phyloP scores from a whole-genome alignment of 2,113 vertebrate species.

The Reinhardtius hippoglossoides region DNA sequence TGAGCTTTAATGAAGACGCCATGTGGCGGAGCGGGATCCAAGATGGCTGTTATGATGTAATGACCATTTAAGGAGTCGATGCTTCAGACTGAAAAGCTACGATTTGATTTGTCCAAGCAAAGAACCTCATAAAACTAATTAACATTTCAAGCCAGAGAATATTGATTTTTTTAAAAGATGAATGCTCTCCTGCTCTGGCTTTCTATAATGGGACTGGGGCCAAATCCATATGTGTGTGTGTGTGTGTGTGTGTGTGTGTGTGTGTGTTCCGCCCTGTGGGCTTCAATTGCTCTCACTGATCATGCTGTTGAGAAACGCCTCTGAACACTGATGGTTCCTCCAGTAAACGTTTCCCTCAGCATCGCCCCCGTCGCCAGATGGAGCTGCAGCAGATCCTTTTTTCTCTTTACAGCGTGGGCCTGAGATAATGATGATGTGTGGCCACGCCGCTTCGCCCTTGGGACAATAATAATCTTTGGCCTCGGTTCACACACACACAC shows the following conservation, averaged over 20 bases:
- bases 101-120: no score
- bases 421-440: constrained; percentile 71
- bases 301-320: no score
- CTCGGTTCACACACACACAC: constrained; percentile 8
- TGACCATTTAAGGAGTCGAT: constrained; percentile 28
- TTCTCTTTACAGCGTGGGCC: constrained; percentile 35
- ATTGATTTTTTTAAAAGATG: no score
- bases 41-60: constrained; percentile 15
- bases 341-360: constrained; percentile 72
- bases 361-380: constrained; percentile 68
- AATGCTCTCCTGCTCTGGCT: no score
- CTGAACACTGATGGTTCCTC: constrained; percentile 52
- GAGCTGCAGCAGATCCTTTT: constrained; percentile 59
- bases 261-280: no score
- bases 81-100: background rate
- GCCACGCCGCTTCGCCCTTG: constrained; percentile 30
- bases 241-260: no score
- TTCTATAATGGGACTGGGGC: constrained; percentile 3
- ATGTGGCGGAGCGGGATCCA: constrained; percentile 22
- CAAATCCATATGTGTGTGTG: constrained; percentile 7
- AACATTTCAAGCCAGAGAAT: no score
- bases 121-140: background rate
- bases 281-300: no score
- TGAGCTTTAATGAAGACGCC: constrained; percentile 44
- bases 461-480: constrained; percentile 64